phyloP scores from a whole-genome alignment of 2,888 invertebrate genomes.

The Autographa gamma region DNA sequence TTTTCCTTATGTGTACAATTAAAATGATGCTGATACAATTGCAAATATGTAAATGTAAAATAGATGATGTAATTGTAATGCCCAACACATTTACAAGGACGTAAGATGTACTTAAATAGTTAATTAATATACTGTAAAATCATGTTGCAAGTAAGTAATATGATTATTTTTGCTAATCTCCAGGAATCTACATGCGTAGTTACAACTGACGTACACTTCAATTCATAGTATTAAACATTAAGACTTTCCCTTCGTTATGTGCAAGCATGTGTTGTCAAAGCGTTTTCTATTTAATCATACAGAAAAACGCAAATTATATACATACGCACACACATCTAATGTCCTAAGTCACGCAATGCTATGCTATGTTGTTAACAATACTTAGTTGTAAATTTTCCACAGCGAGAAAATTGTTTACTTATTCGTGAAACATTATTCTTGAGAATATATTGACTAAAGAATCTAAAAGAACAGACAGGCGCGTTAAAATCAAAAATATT shows the following conservation, averaged over 20 bases:
- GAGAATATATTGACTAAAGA: slow-evolving; percentile 59
- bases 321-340: slow-evolving; percentile 63
- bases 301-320: slow-evolving; percentile 62
- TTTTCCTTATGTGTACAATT: background rate
- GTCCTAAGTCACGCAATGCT: slow-evolving; percentile 72
- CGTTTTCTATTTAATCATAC: slow-evolving; percentile 75
- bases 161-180: background rate
- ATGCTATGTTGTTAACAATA: slow-evolving; percentile 66
- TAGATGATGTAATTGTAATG: slow-evolving; percentile 1
- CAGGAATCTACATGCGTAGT: background rate
- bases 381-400: slow-evolving; percentile 81
- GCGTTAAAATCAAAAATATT: slow-evolving; percentile 12
- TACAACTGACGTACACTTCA: slow-evolving; percentile 27
- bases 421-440: slow-evolving; percentile 67
- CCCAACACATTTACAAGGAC: background rate
- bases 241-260: slow-evolving; percentile 72
- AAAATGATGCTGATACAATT: slow-evolving; percentile 1
- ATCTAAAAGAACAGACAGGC: slow-evolving; percentile 54
- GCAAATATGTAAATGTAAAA: background rate
- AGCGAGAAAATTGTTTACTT: slow-evolving; percentile 74
- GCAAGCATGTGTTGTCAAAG: slow-evolving; percentile 64
- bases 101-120: background rate
- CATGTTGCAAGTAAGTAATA: background rate
- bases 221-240: slow-evolving; percentile 37
- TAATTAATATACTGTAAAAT: background rate